Conservation (phyloP, 2,797 vertebrate species). For the Pipistrellus kuhlii region DNA sequence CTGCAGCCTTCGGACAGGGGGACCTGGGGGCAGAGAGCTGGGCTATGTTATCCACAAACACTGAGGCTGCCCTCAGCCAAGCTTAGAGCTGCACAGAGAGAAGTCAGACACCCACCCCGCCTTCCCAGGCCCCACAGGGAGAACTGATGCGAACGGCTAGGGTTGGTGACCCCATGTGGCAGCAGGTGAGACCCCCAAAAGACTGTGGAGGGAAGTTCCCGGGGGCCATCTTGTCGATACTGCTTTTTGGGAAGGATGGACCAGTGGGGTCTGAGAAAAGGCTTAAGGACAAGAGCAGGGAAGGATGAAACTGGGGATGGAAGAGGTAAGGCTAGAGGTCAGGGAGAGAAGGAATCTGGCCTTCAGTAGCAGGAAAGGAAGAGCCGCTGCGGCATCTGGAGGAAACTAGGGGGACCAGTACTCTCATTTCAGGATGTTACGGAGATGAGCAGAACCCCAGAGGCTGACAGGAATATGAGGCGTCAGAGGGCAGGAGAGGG, state of each 20-base stretch:
- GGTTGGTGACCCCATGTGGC: background rate
- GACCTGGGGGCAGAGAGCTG: slow-evolving; percentile 74
- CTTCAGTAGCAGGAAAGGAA: background rate
- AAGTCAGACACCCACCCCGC: background rate
- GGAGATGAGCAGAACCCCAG: background rate
- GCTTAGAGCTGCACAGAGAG: background rate
- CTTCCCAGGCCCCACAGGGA: background rate
- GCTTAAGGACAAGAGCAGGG: background rate
- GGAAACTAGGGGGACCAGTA: background rate
- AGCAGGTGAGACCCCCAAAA: background rate
- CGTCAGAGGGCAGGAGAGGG: slow-evolving; percentile 31
- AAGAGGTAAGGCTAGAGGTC: background rate
- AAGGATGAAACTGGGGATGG: background rate
- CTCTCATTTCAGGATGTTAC: background rate
- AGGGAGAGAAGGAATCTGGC: background rate
- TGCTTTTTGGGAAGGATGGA: background rate
- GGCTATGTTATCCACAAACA: slow-evolving; percentile 45
- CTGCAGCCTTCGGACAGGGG: slow-evolving; percentile 83
- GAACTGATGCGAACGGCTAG: background rate
- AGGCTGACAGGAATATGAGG: background rate
- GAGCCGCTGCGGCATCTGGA: background rate
- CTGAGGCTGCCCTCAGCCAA: background rate
- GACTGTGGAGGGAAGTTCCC: background rate
- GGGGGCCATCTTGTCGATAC: background rate
- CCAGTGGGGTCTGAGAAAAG: background rate